phyloP scores from a whole-genome alignment of 2,888 invertebrate genomes.

The Abscondita cerata region DNA sequence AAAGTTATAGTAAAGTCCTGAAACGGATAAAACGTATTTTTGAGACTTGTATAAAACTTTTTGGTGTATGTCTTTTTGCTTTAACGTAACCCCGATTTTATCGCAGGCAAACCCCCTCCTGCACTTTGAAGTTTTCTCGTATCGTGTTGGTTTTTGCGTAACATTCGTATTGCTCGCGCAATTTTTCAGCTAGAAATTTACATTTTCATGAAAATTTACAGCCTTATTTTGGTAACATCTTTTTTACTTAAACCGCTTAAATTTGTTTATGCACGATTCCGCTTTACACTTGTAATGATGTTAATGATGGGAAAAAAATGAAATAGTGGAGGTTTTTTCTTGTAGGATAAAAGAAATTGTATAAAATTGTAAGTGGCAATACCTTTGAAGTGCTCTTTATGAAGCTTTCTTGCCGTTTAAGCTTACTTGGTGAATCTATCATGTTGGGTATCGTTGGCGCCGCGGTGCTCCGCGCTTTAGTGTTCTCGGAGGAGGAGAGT shows the following conservation, averaged over 20 bases:
- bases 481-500: slow-evolving; percentile 20
- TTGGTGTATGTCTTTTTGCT: slow-evolving; percentile 37
- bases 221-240: not conserved
- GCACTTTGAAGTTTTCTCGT: slow-evolving; percentile 40
- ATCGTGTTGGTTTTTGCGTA: slow-evolving; percentile 42
- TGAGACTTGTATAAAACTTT: slow-evolving; percentile 40
- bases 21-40: slow-evolving; percentile 40
- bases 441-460: slow-evolving; percentile 35
- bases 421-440: slow-evolving; percentile 15
- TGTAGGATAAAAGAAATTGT: slow-evolving; percentile 8
- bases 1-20: slow-evolving; percentile 40
- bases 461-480: slow-evolving; percentile 42
- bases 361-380: slow-evolving; percentile 26
- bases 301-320: not conserved
- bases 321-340: not conserved
- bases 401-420: slow-evolving; percentile 26
- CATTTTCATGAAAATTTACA: slow-evolving; percentile 24
- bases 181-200: slow-evolving; percentile 40
- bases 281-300: not conserved
- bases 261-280: not conserved
- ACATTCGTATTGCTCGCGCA: slow-evolving; percentile 44
- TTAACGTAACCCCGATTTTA: slow-evolving; percentile 31
- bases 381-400: slow-evolving; percentile 20
- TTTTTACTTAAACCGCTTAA: not conserved
- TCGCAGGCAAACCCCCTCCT: slow-evolving; percentile 34